phyloP scores from a whole-genome alignment of 1,140 invertebrate genomes.

The Delia radicum region DNA sequence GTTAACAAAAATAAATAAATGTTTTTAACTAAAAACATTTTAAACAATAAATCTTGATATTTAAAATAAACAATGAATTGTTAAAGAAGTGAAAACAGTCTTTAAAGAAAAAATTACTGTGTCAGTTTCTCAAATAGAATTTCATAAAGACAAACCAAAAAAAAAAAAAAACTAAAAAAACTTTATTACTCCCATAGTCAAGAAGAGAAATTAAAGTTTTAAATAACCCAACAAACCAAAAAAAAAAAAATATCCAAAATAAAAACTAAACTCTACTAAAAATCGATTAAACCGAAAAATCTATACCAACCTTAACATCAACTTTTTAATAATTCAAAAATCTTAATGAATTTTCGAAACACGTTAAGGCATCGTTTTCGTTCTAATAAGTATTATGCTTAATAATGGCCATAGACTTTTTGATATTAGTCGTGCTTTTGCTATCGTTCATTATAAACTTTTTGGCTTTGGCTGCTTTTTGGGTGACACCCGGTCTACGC shows the following conservation, averaged over 20 bases:
- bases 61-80: neutral
- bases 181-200: neutral
- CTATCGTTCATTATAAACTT: conserved; percentile 53
- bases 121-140: neutral
- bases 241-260: neutral
- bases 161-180: neutral
- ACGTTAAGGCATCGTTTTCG: neutral
- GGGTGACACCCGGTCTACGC: conserved; percentile 52
- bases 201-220: neutral
- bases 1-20: conserved; percentile 1
- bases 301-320: neutral
- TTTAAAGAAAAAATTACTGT: neutral
- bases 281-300: neutral
- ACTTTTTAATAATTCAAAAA: neutral
- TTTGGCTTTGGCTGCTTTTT: conserved; percentile 53
- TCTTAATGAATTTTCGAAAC: neutral
- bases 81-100: neutral
- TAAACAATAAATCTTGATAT: neutral
- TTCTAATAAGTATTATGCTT: conserved; percentile 1
- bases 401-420: conserved; percentile 55
- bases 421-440: conserved; percentile 52
- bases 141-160: neutral
- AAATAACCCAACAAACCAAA: neutral
- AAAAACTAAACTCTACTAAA: neutral
- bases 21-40: neutral